Evolutionary conservation across 2,797 vertebrate species (phyloP), one percentile per base, ranked within the genome.

Genomic region (Peromyscus melanophrys): DNA sequence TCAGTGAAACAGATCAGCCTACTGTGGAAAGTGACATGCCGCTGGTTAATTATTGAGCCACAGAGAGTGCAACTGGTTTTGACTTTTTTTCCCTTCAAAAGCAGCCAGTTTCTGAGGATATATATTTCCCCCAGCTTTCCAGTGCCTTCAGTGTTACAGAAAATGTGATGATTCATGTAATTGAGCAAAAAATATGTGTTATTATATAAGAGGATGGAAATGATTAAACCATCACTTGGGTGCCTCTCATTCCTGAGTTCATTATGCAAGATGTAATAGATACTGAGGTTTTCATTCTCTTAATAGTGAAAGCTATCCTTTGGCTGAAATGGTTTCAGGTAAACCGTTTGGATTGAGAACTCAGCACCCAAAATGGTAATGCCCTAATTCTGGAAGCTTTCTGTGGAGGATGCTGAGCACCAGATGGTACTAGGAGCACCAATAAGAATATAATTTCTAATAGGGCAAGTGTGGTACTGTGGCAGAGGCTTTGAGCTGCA

Each of bases 91-190:
- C 92, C 80, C 90, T 94, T 73, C 96, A 98, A 96, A 96, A 97
- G 43, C 78, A 92, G 75, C 92, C 98, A 98, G 98, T 98, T 97
- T 89, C 93, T 94, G 82, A 73, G 85, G 87, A 96, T 97, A 37
- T 97, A 37, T 84, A 81, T 98, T 98, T 98, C 95, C 69, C 49
- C 95, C 92, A 97, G 91, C 89, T 98, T 98, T 96, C 98, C 90
- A 96, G 46, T 96, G 78, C 0, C 9, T 63, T 55, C 97, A 83
- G 73, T 97, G 89, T 95, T 97, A 95, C 95, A 96, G 29, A n/a
- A 14, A 95, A 96, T 96, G 78, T 89, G 94, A 97, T 98, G 98
- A 98, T 94, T 98, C 98, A 99, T 80, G 91, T 97, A 97, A 97
- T 94, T 97, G 98, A 98, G 97, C 80, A 97, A 96, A 95, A 95